Evolutionary conservation across 2,888 invertebrate genomes (phyloP).

Genomic region (Nowickia ferox): DNA sequence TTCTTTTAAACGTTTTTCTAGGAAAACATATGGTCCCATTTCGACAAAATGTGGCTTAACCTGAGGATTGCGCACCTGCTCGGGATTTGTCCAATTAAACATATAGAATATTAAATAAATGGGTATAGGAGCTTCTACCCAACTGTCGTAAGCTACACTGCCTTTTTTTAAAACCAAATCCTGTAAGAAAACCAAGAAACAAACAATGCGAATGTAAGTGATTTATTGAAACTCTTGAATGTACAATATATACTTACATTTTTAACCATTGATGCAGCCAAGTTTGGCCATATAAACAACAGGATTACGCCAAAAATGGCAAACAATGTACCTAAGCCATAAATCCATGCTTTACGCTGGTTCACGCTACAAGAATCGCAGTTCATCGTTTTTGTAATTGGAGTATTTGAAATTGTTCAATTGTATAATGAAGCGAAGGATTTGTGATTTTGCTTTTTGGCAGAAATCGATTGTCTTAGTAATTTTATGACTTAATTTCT

Average conservation of each 20-base stretch:
- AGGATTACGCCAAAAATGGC: conserved; percentile 77
- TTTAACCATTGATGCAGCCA: conserved; percentile 76
- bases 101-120: conserved; percentile 90
- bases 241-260: conserved; percentile 76
- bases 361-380: conserved; percentile 80
- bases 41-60: conserved; percentile 86
- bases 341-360: conserved; percentile 82
- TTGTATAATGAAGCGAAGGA: not conserved
- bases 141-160: conserved; percentile 88
- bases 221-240: not conserved
- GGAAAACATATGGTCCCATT: conserved; percentile 87
- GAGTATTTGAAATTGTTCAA: not conserved
- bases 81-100: conserved; percentile 91
- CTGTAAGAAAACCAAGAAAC: conserved; percentile 81
- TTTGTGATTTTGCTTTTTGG: not conserved
- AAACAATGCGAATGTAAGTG: not conserved
- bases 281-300: conserved; percentile 79
- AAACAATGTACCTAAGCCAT: conserved; percentile 79
- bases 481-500: not conserved
- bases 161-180: conserved; percentile 86
- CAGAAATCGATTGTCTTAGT: conserved; percentile 20
- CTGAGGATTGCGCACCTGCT: conserved; percentile 84
- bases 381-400: conserved; percentile 76
- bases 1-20: conserved; percentile 79
- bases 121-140: conserved; percentile 92